Base-by-base conservation (phyloP, 1,140 invertebrate species). In the Stegodyphus mimosarum region DNA sequence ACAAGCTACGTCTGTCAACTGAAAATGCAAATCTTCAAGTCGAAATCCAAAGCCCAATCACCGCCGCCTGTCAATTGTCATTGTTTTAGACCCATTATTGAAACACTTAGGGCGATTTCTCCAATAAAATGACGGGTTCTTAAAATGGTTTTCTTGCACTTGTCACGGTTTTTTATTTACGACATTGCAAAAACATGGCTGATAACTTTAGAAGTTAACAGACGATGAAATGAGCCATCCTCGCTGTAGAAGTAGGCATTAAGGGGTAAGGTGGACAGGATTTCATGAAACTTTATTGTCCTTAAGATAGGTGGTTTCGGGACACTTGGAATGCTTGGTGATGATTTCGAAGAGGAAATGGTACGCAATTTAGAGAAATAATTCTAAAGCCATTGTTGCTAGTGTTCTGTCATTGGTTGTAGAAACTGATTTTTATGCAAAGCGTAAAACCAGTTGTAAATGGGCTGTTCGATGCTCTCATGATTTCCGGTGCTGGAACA, bases 191-290 rank as follows among this genome's bases (percentile, higher is more conserved):
- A 4, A 60, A 60, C 55, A 60, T 15, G 55, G 15, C 1, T 60
- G 55, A 60, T 60, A 60, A 60, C 55, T 60, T 60, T 60, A 7
- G 18, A 55, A 71, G 18, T 79, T 79, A 79, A 70, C 52, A 79
- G 77, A 55, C 77, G 69, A 70, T 79, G 77, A 55, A 55, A 79
- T 66, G 52, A 70, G n/a, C 48, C 15, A 9, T 60, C 15, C 5
- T 60, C 50, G 77, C 49, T 7, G 67, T 33, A 64, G 13, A 18
- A n/a, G 10, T 77, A 55, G 60, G 64, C 33, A 66, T 77, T 66
- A 51, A 17, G 10, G 63, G 74, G 33, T 66, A 6, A 51, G 49
- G 9, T 50, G 49, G 55, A 60, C 55, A 60, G 9, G 15, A 11
- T 15, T 15, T 60, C 55, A 33, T 33, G 3, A 33, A 33, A 33